Base-by-base conservation (phyloP, 2,797 vertebrate species). In the Avahi laniger region DNA sequence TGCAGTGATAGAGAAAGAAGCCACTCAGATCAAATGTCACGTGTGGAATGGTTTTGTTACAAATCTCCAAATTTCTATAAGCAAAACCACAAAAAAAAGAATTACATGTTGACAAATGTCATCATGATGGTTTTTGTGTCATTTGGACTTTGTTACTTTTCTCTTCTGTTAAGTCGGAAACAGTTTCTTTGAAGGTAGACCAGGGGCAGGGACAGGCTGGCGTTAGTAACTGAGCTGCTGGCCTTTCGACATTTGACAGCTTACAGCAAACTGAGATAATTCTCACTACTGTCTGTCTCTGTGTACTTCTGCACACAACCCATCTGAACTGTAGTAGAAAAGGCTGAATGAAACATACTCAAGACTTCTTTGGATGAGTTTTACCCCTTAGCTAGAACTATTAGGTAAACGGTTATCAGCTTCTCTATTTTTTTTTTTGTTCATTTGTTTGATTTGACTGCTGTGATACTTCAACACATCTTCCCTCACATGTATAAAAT, bases 401-500 rank as follows among this genome's bases (percentile, higher is more conserved):
- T 22, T 20, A 35, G 38, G 33, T 38, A 26, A 17, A 14, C 20
- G 15, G 11, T 35, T 7, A 84, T 50, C 20, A n/a, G 3, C 30
- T 28, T 76, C 79, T 61, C 24, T 52, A 4, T n/a, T n/a, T 24
- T 20, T 76, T 61, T 76, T n/a, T 48, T 48, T 20, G 5, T 41
- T 41, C 41, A 2, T 52, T 63, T 50, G 33, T 82, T 94, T 72
- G 79, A 69, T 43, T 63, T 70, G 61, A 18, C 35, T 43, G 69
- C 38, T 41, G 4, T 14, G 8, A 61, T 63, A 13, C 69, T 63
- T 63, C 6, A 2, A 9, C 4, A 5, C 15, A 17, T 38, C 85
- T 95, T 86, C 73, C 41, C 41, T 85, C 38, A 75, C 22, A 57
- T 48, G 35, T 1, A 86, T 33, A 92, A 88, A 93, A 26, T 75